These are phyloP conservation scores for Leucopternis melanops DNA, from an alignment of 2,113 vertebrate species.

Conservation along the genomic window DNA sequence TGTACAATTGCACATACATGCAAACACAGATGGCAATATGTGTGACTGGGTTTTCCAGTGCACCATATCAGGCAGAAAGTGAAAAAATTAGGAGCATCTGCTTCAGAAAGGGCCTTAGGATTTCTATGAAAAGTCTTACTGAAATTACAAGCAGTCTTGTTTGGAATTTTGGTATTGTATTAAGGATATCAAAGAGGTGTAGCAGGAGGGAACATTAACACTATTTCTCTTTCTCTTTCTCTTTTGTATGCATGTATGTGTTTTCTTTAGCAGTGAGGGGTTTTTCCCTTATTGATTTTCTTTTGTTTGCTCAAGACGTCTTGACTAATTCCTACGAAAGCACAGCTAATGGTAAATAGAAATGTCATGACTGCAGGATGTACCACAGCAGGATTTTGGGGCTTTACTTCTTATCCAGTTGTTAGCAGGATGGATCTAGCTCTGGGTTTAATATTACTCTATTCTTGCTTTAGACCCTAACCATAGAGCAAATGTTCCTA, in stretches of 20 bases:
- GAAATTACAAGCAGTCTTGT: not conserved
- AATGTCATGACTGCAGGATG: not conserved
- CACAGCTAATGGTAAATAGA: not conserved
- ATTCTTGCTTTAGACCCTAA: not conserved
- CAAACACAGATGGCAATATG: not conserved
- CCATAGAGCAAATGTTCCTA: not conserved
- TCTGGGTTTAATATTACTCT: not conserved
- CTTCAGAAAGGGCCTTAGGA: not conserved
- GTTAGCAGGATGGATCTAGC: not conserved
- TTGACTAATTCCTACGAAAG: not conserved
- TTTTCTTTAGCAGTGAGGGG: not conserved
- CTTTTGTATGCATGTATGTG: not conserved
- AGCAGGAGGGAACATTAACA: not conserved
- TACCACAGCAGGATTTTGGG: not conserved
- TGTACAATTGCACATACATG: not conserved
- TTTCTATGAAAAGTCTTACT: not conserved
- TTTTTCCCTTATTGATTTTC: conserved; percentile 3
- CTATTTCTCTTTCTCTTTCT: not conserved
- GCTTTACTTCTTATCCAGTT: not conserved
- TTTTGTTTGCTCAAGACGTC: not conserved
- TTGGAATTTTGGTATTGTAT: not conserved
- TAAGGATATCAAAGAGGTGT: not conserved
- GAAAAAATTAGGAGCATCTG: not conserved
- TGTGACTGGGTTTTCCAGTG: not conserved
- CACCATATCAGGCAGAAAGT: not conserved